phyloP scores from a whole-genome alignment of 2,888 invertebrate species.

The Epicampocera succincta region DNA sequence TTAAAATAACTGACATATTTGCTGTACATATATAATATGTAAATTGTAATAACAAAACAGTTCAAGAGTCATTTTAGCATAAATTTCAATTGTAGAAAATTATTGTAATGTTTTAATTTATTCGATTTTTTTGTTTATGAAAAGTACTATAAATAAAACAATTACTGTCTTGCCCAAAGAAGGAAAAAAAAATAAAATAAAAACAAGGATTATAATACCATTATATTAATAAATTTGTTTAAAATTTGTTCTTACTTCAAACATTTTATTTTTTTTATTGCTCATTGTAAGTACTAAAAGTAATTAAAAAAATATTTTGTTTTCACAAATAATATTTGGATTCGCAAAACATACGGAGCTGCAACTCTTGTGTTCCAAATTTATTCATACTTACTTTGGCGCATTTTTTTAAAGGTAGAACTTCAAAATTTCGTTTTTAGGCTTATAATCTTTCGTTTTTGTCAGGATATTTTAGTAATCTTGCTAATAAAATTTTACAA shows the following conservation, averaged over 20 bases:
- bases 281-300: too few species aligned
- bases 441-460: too few species aligned
- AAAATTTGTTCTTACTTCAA: too few species aligned
- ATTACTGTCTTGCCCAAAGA: conserved; percentile 79
- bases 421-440: too few species aligned
- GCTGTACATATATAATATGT: conserved; percentile 43
- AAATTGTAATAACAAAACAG: conserved; percentile 50
- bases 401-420: too few species aligned
- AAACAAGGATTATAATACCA: conserved; percentile 57
- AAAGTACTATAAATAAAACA: conserved; percentile 49
- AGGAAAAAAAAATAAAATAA: conserved; percentile 72
- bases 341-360: too few species aligned
- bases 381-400: too few species aligned
- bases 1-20: neutral
- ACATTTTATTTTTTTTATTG: too few species aligned
- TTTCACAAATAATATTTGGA: too few species aligned
- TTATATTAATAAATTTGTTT: conserved; percentile 44
- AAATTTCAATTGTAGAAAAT: conserved; percentile 60
- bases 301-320: too few species aligned
- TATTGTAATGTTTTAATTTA: conserved; percentile 49
- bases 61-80: conserved; percentile 67
- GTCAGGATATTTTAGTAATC: too few species aligned
- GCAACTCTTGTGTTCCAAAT: too few species aligned
- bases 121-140: conserved; percentile 52
- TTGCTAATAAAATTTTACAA: neutral